These are phyloP conservation scores for Adelosebastes latens DNA, from an alignment of 2,797 vertebrate genomes.

Conservation along the genomic window DNA sequence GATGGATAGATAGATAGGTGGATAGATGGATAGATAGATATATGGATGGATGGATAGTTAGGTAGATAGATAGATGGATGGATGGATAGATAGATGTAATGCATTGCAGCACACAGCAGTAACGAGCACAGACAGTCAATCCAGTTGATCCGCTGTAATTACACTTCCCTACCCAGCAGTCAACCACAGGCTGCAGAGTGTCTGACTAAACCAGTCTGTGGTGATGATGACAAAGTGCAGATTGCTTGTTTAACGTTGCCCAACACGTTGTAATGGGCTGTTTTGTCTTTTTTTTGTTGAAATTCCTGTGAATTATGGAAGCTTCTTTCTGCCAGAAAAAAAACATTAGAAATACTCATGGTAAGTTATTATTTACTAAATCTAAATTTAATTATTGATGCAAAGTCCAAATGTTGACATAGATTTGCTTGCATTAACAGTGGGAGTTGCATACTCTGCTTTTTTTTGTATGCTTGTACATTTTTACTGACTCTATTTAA, in stretches of 20 bases:
- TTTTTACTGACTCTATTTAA: too few species aligned
- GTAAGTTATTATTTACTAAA: too few species aligned
- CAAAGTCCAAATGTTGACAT: not conserved
- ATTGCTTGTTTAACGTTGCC: constrained; percentile 23
- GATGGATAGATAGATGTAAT: not conserved
- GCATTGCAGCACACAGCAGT: not conserved
- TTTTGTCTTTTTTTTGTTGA: not conserved
- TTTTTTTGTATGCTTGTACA: too few species aligned
- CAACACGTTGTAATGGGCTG: constrained; percentile 1
- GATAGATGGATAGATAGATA: constrained; percentile 4
- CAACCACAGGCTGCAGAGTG: constrained; percentile 41
- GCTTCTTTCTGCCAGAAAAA: not conserved
- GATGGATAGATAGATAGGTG: not conserved
- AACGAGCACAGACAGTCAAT: not conserved
- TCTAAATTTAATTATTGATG: not conserved
- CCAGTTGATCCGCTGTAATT: constrained; percentile 41
- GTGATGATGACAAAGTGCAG: constrained; percentile 27
- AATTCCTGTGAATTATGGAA: not conserved
- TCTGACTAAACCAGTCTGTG: constrained; percentile 18
- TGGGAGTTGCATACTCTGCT: too few species aligned
- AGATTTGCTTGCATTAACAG: too few species aligned
- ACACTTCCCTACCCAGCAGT: constrained; percentile 20
- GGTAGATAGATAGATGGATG: constrained; percentile 5
- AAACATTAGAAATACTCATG: not conserved
- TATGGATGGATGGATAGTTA: constrained; percentile 3